A percentile compares a stretch with the other conserved stretches of the same genome.
Conservation (phyloP, 2,888 invertebrate species). For the Rotaria macrura region DNA sequence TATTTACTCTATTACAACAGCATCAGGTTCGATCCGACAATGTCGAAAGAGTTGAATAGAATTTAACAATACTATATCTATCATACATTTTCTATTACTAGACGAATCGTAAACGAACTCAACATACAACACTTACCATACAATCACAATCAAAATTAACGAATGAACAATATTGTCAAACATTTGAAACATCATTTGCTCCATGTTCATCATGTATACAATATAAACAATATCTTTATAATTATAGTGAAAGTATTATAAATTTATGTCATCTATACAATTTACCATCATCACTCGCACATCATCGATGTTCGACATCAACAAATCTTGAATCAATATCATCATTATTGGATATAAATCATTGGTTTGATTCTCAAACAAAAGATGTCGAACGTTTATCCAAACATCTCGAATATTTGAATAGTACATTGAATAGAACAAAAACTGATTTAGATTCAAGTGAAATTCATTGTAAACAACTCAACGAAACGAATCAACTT, state of each 20-base stretch:
- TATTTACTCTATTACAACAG: conserved; percentile 40
- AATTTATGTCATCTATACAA: conserved; percentile 43
- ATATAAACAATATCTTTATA: conserved; percentile 44
- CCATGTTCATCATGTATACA: conserved; percentile 47
- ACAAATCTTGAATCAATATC: conserved; percentile 37
- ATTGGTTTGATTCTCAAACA: conserved; percentile 45
- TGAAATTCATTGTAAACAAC: conserved; percentile 38
- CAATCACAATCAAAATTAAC: background rate
- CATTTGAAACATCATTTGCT: conserved; percentile 48
- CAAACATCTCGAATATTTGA: conserved; percentile 39
- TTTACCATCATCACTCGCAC: conserved; percentile 43
- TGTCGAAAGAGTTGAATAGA: conserved; percentile 36
- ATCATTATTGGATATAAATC: conserved; percentile 42
- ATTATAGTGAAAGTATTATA: conserved; percentile 41
- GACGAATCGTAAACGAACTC: background rate
- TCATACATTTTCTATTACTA: too few species aligned
- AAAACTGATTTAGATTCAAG: conserved; percentile 40
- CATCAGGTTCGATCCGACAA: conserved; percentile 40
- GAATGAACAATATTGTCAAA: conserved; percentile 43
- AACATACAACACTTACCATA: background rate
- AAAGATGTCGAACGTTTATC: conserved; percentile 44
- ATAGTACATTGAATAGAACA: conserved; percentile 40
- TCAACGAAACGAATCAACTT: conserved; percentile 39
- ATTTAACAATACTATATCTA: background rate
- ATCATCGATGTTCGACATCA: conserved; percentile 40